Conservation (phyloP, 2,113 vertebrate species). For the Oophaga pumilio region DNA sequence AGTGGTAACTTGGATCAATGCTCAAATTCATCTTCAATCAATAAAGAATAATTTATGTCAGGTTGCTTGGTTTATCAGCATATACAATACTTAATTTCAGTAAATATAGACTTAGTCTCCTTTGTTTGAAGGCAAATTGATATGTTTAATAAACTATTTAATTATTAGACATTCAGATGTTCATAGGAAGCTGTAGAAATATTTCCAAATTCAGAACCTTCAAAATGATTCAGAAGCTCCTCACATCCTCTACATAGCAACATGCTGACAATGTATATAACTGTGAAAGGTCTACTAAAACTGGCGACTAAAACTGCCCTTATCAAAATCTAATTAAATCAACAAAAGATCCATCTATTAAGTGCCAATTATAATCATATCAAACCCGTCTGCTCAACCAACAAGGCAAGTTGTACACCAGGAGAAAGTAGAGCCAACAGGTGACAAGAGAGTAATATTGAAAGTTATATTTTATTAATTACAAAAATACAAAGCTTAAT, state of each 20-base stretch:
- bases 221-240: not conserved
- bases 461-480: too few species aligned
- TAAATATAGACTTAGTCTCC: not conserved
- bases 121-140: not conserved
- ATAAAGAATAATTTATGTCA: slow-evolving; percentile 22
- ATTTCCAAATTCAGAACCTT: not conserved
- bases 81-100: not conserved
- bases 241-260: not conserved
- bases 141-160: not conserved
- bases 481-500: too few species aligned
- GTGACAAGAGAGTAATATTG: too few species aligned
- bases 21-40: slow-evolving; percentile 37
- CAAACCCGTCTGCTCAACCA: too few species aligned
- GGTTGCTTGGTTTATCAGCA: not conserved
- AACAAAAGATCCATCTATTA: too few species aligned
- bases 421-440: too few species aligned
- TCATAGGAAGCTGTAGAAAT: not conserved
- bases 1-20: slow-evolving; percentile 39
- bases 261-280: not conserved
- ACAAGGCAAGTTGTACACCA: too few species aligned
- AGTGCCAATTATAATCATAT: too few species aligned
- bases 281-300: too few species aligned
- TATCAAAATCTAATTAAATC: too few species aligned
- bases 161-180: not conserved
- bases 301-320: too few species aligned